phyloP scores from a whole-genome alignment of 2,888 invertebrate genomes.

The Cerastis rubricosa region DNA sequence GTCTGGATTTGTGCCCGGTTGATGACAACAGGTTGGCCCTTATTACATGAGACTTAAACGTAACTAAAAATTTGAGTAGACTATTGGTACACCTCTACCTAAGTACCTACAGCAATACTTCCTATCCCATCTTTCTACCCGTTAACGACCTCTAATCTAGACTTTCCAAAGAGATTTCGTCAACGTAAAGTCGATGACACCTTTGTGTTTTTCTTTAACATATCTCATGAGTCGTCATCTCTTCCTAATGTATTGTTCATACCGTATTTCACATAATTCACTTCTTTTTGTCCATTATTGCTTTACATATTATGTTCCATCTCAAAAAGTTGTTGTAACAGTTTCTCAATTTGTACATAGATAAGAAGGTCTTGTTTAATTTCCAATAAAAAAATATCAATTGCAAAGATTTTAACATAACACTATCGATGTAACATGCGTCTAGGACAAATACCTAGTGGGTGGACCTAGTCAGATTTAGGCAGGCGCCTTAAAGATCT shows the following conservation, averaged over 20 bases:
- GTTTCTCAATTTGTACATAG: not conserved
- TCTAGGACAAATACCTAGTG: slow-evolving; percentile 22
- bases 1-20: too few species aligned
- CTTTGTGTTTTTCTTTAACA: not conserved
- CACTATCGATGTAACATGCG: slow-evolving; percentile 7
- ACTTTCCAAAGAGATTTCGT: not conserved
- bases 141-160: too few species aligned
- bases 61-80: too few species aligned
- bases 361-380: not conserved
- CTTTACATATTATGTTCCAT: not conserved
- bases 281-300: not conserved
- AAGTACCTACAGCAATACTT: not conserved
- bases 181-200: not conserved
- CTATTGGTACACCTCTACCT: too few species aligned
- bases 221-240: not conserved
- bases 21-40: too few species aligned
- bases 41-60: too few species aligned
- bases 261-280: not conserved
- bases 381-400: slow-evolving; percentile 5
- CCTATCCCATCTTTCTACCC: not conserved
- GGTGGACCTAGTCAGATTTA: slow-evolving; percentile 38
- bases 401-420: not conserved
- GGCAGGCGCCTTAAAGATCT: slow-evolving; percentile 29
- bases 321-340: too few species aligned
- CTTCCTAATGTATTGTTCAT: not conserved